Percentiles rank a stretch among this genome's conserved stretches.
These are phyloP conservation scores for Acanthiza pusilla DNA, from an alignment of 2,797 vertebrate species.

Conservation along the genomic window DNA sequence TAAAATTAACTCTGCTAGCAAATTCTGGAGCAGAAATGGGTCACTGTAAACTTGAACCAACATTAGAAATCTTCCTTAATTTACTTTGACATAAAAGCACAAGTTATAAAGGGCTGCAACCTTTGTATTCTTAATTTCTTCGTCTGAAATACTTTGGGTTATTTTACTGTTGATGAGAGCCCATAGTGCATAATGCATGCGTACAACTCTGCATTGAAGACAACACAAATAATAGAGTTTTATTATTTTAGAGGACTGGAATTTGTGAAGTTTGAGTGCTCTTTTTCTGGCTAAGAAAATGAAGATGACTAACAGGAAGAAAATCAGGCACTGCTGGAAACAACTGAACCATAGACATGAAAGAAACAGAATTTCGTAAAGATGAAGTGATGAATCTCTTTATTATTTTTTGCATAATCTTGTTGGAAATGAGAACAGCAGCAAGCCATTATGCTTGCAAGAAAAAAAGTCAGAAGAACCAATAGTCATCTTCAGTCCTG, in stretches of 20 bases:
- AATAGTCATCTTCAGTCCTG: not conserved
- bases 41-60: not conserved
- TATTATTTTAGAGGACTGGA: not conserved
- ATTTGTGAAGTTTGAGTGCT: not conserved
- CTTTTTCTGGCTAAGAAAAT: not conserved
- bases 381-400: not conserved
- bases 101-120: not conserved
- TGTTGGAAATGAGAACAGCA: not conserved
- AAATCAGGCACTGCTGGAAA: not conserved
- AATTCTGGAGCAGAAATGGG: not conserved
- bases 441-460: not conserved
- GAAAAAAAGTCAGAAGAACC: not conserved
- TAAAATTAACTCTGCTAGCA: not conserved
- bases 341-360: not conserved
- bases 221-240: not conserved
- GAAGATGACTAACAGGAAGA: slow-evolving; percentile 1
- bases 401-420: not conserved
- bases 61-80: not conserved
- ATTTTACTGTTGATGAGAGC: not conserved
- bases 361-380: not conserved
- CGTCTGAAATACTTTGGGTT: not conserved
- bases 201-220: not conserved
- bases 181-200: not conserved
- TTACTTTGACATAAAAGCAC: not conserved
- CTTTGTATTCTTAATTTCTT: not conserved